Base-by-base conservation (phyloP, 2,797 vertebrate species). In the Lacerta viridis region DNA sequence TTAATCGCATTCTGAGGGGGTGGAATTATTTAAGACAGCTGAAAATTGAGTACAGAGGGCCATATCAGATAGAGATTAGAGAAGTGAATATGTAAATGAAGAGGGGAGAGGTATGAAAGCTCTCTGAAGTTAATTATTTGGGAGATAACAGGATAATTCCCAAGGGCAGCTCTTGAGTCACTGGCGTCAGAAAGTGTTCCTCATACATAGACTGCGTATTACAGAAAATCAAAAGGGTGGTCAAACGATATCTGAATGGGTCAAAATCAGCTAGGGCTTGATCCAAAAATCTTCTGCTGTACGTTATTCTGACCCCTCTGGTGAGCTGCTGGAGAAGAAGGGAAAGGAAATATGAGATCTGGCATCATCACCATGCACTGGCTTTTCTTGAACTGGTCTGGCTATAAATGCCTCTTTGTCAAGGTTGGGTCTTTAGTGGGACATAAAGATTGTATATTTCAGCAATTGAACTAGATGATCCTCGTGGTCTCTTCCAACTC, bases 61-160 rank as follows among this genome's bases (percentile, higher is more conserved):
- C 92, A 91, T 93, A 84, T 82, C 39, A 79, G 90, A 80, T 61
- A 87, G 82, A 90, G 93, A 88, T 74, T 81, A 78, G 91, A 39
- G 90, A 86, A 85, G 86, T 82, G 76, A 43, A 88, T 71, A 75
- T 89, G 91, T 92, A 94, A 95, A 95, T 95, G 92, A 92, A 91
- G 90, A 86, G 69, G 84, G 74, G 50, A 29, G 77, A 80, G 66
- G 43, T 86, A 86, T 85, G 74, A 75, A 79, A 84, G 86, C 84
- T 89, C 83, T 92, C 85, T 76, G 87, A 90, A 78, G 91, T 93
- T 27, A 94, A 91, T 94, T 36, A 86, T 92, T 92, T 89, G 91
- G 80, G 15, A 74, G 88, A 36, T 88, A 94, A 88, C 55, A 36
- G 72, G 59, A 4, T 90, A n/a, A 90, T 92, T 94, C 78, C 77